Conservation (phyloP, 2,888 invertebrate genomes). For the Coleophora flavipennella region DNA sequence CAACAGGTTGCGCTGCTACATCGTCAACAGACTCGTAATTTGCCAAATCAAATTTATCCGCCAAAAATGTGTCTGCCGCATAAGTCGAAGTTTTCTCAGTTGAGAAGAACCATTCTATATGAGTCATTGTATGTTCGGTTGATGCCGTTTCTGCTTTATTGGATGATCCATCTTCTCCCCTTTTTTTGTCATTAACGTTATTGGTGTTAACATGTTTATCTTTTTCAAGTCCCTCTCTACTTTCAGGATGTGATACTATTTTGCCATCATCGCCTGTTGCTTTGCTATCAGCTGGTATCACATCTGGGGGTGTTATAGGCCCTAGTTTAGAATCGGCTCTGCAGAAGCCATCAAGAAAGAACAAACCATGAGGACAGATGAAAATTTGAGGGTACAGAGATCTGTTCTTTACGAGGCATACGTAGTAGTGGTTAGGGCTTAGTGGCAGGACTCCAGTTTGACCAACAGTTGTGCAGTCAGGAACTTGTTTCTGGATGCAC, state of each 20-base stretch:
- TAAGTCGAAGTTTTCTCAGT: slow-evolving; percentile 44
- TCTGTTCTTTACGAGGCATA: slow-evolving; percentile 41
- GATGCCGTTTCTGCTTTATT: not conserved
- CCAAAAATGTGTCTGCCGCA: slow-evolving; percentile 52
- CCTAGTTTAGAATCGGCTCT: slow-evolving; percentile 29
- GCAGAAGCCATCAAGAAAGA: slow-evolving; percentile 50
- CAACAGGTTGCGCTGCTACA: slow-evolving; percentile 17
- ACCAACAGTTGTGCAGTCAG: slow-evolving; percentile 41
- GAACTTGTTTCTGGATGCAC: slow-evolving; percentile 40
- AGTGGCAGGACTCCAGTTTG: slow-evolving; percentile 36
- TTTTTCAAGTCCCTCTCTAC: no score
- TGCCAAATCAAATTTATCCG: slow-evolving; percentile 51
- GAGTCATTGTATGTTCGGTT: slow-evolving; percentile 17
- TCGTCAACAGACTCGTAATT: slow-evolving; percentile 48
- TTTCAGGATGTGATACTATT: no score
- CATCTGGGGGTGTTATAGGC: slow-evolving; percentile 1
- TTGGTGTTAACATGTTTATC: no score
- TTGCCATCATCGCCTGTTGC: not conserved
- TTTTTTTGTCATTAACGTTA: no score
- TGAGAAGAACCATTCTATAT: slow-evolving; percentile 42
- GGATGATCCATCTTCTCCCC: no score
- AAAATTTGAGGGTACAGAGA: slow-evolving; percentile 49
- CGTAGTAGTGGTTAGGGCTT: slow-evolving; percentile 56
- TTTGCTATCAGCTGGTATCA: no score
- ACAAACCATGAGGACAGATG: slow-evolving; percentile 61